These are phyloP conservation scores for Coracopsis vasa DNA, from an alignment of 2,113 vertebrate species.

Conservation along the genomic window DNA sequence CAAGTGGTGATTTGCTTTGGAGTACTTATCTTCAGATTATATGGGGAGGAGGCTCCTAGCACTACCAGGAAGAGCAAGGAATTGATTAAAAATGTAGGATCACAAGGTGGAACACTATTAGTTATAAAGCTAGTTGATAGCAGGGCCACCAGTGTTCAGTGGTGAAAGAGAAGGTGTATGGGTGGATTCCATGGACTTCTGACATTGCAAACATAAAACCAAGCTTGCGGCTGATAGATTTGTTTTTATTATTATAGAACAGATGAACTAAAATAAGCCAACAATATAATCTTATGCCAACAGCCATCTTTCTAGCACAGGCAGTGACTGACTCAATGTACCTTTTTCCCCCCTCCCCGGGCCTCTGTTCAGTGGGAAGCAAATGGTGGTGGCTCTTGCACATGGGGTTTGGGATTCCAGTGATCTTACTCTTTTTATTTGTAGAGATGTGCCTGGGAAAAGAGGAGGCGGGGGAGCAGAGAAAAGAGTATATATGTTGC, in stretches of 20 bases:
- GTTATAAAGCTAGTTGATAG: not conserved
- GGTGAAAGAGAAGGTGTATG: not conserved
- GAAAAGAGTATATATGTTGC: constrained; percentile 25
- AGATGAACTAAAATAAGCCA: constrained; percentile 77
- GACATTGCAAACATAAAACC: constrained; percentile 18
- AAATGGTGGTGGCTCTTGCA: not conserved
- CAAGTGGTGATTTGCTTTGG: not conserved
- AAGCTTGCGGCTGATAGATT: constrained; percentile 72
- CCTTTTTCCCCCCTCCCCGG: not conserved
- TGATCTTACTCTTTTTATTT: not conserved
- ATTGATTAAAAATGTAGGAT: not conserved
- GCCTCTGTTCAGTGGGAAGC: constrained; percentile 2
- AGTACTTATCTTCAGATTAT: not conserved
- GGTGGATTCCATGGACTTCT: not conserved
- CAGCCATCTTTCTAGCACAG: constrained; percentile 68
- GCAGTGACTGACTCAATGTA: constrained; percentile 40
- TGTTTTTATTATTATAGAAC: constrained; percentile 80
- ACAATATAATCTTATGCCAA: constrained; percentile 76
- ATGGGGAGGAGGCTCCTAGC: not conserved
- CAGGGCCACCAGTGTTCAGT: not conserved
- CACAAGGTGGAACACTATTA: not conserved
- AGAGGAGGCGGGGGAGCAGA: constrained; percentile 20
- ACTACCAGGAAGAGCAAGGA: not conserved
- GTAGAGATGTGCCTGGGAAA: constrained; percentile 24
- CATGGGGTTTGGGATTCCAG: not conserved